Conservation (phyloP, 2,113 vertebrate species). For the Lucifuga dentata region DNA sequence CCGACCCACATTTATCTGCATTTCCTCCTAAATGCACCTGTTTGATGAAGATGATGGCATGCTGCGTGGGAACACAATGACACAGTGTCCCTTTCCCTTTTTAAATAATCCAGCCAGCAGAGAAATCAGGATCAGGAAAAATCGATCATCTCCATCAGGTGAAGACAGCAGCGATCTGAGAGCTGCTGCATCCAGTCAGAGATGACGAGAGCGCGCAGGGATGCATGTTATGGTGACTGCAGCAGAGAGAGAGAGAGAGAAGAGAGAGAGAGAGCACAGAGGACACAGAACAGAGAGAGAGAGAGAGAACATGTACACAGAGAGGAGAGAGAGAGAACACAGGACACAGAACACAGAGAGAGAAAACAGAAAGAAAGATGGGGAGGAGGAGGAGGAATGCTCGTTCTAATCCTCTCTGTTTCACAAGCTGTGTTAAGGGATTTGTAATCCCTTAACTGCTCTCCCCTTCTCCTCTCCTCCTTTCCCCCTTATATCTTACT, state of each 20-base stretch:
- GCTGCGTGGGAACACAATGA: neutral
- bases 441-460: slow-evolving; percentile 72
- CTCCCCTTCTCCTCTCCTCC: slow-evolving; percentile 32
- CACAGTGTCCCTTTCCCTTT: neutral
- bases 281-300: neutral
- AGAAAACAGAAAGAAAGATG: neutral
- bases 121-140: no score
- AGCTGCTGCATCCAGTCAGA: no score
- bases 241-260: no score
- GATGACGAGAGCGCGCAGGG: no score
- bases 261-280: no score
- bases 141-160: no score
- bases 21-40: neutral
- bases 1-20: no score
- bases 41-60: neutral
- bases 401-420: slow-evolving; percentile 56
- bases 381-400: slow-evolving; percentile 25
- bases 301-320: no score
- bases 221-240: no score
- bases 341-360: neutral
- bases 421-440: slow-evolving; percentile 77
- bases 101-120: slow-evolving; percentile 2
- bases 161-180: no score
- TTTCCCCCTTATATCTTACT: slow-evolving; percentile 17
- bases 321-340: no score